These are phyloP conservation scores for Capitella teleta DNA, from an alignment of 1,140 invertebrate genomes.

Conservation along the genomic window DNA sequence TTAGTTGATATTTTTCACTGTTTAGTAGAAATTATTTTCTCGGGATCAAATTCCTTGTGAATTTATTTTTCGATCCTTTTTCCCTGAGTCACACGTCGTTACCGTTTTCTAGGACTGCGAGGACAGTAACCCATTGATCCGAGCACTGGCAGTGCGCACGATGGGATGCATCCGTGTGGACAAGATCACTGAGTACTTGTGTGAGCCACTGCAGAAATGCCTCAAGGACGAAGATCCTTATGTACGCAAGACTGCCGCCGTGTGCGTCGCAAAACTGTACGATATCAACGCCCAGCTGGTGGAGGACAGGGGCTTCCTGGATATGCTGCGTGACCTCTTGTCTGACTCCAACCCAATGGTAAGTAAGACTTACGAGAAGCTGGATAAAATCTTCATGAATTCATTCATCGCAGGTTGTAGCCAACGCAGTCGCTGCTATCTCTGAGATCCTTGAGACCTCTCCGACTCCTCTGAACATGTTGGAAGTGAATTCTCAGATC, in stretches of 20 bases:
- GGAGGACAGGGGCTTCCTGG: constrained; percentile 95
- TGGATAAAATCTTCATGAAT: not conserved
- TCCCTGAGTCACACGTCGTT: not conserved
- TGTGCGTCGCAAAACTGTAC: constrained; percentile 97
- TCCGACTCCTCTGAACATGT: constrained; percentile 76
- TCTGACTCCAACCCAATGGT: constrained; percentile 99
- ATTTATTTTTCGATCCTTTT: too few species aligned
- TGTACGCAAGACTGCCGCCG: constrained; percentile 97
- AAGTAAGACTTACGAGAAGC: constrained; percentile 32
- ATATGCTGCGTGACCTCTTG: constrained; percentile 89
- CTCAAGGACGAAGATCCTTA: constrained; percentile 96
- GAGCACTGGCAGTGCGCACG: constrained; percentile 93
- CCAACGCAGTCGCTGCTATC: constrained; percentile 96
- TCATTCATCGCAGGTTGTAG: constrained; percentile 45
- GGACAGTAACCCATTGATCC: constrained; percentile 97
- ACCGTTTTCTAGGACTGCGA: constrained; percentile 82
- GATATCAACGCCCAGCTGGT: constrained; percentile 97
- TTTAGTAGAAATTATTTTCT: too few species aligned
- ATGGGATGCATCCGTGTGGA: constrained; percentile 99
- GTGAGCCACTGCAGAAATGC: constrained; percentile 95
- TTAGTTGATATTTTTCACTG: not conserved
- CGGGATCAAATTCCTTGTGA: too few species aligned
- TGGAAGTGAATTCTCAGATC: constrained; percentile 94
- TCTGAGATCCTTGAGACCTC: constrained; percentile 98
- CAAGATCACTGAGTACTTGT: constrained; percentile 99